Base-by-base conservation (phyloP, 2,888 invertebrate genomes). In the Abrostola tripartita region DNA sequence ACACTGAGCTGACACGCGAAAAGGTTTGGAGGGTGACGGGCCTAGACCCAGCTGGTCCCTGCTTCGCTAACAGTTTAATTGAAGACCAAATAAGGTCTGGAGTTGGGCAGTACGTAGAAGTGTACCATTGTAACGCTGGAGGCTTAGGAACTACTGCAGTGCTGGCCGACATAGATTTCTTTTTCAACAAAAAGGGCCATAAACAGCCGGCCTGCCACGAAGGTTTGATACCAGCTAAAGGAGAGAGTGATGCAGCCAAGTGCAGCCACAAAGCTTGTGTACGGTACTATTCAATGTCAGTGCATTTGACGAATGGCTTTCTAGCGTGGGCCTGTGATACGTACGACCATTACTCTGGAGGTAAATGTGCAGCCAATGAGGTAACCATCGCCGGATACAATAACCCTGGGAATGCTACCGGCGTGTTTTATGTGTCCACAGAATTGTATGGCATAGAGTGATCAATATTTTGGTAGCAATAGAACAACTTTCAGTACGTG, bases 111-210 rank as follows among this genome's bases (percentile, higher is more conserved):
- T 95, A 96, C 77, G 96, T 96, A 0, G 96, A 96, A 83, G 93
- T 95, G 0, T 93, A 96, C 70, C 96, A 96, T 81, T 96, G 96
- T 7, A 95, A 95, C 69, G 95, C 94, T 49, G 96, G 95, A 5
- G 92, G 92, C 0, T 83, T 95, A 10, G 95, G 95, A 0, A 94
- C 95, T 0, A 93, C 90, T 0, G 87, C 91, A 37, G 93, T 95
- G 0, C 77, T 95, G 24, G 96, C 95, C 36, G 95, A 95, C 66
- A 90, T 91, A 0, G 96, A 96, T 77, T 95, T 96, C 85, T 95
- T 93, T 78, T 94, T 96, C 9, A 95, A 96, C 71, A 95, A 95
- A 8, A 95, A 95, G 74, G 96, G 96, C 0, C 85, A 83, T 44
- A 89, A 92, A 9, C 96, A 96, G 77, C 96, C 96, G 0, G 90